Percentiles rank a stretch among this genome's conserved stretches.
phyloP scores from a whole-genome alignment of 2,797 vertebrate genomes.

The Lithobates sylvaticus region DNA sequence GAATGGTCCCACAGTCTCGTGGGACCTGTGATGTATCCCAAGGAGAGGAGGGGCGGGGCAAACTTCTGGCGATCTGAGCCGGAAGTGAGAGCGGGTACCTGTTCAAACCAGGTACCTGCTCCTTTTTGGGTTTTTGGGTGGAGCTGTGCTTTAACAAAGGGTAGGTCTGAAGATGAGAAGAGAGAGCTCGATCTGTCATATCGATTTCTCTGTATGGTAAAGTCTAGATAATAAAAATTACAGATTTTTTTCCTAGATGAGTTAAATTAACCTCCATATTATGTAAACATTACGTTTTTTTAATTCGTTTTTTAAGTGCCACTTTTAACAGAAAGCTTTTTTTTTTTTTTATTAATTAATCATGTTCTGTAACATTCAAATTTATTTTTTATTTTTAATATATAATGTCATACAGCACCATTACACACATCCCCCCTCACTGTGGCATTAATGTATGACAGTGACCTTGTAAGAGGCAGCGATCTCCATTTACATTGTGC shows the following conservation, averaged over 20 bases:
- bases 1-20: too few species aligned
- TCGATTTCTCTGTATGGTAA: too few species aligned
- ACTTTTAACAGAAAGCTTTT: background rate
- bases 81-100: too few species aligned
- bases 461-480: conserved; percentile 46
- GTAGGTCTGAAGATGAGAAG: too few species aligned
- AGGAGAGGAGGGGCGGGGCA: too few species aligned
- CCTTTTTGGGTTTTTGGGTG: too few species aligned
- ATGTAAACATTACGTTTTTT: background rate
- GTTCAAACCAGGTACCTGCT: too few species aligned
- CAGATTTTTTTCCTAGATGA: background rate
- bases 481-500: conserved; percentile 51
- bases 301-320: too few species aligned
- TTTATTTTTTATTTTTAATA: background rate
- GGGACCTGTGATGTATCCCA: too few species aligned
- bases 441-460: conserved; percentile 9
- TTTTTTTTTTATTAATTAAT: background rate
- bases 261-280: background rate
- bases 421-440: background rate
- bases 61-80: too few species aligned
- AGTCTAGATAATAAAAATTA: background rate
- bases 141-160: too few species aligned
- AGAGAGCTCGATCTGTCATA: too few species aligned
- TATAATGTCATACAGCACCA: background rate
- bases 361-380: background rate